These are phyloP conservation scores for Campylomormyrus tamandua DNA, from an alignment of 2,113 vertebrate species.

Conservation along the genomic window DNA sequence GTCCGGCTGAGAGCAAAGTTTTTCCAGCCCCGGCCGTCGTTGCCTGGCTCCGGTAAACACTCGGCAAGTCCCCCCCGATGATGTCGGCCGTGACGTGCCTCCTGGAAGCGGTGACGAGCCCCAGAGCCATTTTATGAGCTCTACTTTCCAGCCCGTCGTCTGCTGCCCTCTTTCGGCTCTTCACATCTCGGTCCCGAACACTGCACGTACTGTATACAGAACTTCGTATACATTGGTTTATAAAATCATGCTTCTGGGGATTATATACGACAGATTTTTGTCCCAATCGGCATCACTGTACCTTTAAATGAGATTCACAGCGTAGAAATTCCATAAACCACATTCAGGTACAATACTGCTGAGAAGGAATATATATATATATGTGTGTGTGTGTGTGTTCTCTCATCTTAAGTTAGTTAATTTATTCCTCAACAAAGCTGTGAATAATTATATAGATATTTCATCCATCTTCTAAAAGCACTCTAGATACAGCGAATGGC, in stretches of 20 bases:
- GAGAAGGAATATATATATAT: not conserved
- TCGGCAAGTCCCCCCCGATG: conserved; percentile 37
- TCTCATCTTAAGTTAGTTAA: not conserved
- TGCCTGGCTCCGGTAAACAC: conserved; percentile 18
- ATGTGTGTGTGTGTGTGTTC: too few relatives aligned
- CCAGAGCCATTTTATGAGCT: conserved; percentile 33
- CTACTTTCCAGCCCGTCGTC: not conserved
- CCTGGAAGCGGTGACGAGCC: conserved; percentile 58
- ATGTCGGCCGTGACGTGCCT: conserved; percentile 55
- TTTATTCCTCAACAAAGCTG: not conserved
- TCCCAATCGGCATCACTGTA: not conserved
- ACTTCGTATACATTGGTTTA: not conserved
- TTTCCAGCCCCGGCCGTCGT: conserved; percentile 1
- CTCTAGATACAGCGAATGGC: not conserved
- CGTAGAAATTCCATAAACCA: not conserved
- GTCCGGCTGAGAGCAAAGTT: conserved; percentile 50
- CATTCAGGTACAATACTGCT: not conserved
- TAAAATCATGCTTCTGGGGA: not conserved
- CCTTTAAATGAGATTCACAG: not conserved
- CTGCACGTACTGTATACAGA: not conserved
- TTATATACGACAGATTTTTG: not conserved
- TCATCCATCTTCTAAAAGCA: not conserved
- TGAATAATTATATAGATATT: not conserved
- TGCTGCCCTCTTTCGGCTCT: conserved; percentile 32
- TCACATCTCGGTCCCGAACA: not conserved